phyloP scores from a whole-genome alignment of 1,140 invertebrate species.

The Drosophila auraria region DNA sequence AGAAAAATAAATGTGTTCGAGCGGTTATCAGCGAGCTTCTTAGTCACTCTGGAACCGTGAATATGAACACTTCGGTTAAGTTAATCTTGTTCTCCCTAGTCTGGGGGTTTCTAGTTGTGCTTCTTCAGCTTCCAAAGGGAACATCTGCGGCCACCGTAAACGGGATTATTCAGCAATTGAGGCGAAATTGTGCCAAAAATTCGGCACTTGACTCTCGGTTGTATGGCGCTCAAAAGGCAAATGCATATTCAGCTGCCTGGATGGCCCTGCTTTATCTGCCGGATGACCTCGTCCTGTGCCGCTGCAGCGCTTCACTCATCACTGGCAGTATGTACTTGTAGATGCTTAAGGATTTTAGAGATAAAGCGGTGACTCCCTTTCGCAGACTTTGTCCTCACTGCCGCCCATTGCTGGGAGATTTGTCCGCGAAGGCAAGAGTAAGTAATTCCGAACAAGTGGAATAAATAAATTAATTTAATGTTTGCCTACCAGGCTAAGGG shows the following conservation, averaged over 20 bases:
- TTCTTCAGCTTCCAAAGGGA: background rate
- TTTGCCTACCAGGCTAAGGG: background rate
- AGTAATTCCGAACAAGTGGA: background rate
- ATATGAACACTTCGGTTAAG: background rate
- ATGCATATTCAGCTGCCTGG: background rate
- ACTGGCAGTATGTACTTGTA: background rate
- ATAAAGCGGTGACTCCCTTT: background rate
- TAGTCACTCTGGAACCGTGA: background rate
- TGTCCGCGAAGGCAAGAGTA: background rate
- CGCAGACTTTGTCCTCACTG: background rate
- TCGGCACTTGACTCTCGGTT: background rate
- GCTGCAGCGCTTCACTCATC: background rate
- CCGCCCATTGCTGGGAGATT: background rate
- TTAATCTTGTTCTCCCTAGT: background rate
- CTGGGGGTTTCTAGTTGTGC: background rate
- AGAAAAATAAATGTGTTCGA: too few species aligned
- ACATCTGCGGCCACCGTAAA: background rate
- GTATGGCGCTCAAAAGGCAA: background rate
- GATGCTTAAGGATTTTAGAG: too few species aligned
- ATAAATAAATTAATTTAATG: background rate
- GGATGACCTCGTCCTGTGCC: background rate
- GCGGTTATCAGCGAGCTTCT: background rate
- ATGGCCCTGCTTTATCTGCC: background rate
- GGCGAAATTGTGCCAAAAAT: background rate
- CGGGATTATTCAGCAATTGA: background rate